Evolutionary conservation across 2,888 invertebrate species (phyloP), one percentile per base, ranked within the genome.

Genomic region (Drosophila emarginata): DNA sequence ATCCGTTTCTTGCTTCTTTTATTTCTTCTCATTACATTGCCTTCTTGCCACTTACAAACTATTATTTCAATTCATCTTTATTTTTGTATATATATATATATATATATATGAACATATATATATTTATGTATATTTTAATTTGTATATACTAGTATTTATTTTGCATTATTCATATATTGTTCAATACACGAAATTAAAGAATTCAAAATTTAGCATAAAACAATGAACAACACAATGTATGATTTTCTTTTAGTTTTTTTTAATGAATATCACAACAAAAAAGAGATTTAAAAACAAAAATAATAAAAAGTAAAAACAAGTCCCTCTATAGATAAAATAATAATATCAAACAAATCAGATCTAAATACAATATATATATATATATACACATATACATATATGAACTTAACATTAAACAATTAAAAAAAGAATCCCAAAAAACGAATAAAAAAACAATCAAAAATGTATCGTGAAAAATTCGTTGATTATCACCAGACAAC

Each of bases 401-500:
- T 37, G 32, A 62, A 81, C 63, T 67, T 59, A 77, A 40, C 18
- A 60, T 57, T 59, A 76, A 71, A 74, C 56, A 78, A 76, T 69
- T 64, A 26, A 51, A 40, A 54, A 37, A n/a, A 21, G 52, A 63
- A 26, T 21, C 28, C 23, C 18, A 51, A 7, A 14, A 23, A 7
- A 12, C n/a, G n/a, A n/a, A 56, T 15, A 40, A 45, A 50, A 60
- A 14, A 28, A 18, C 32, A 14, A 28, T 18, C 23, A n/a, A 11
- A 50, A 14, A 32, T 32, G 28, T 67, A 77, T 75, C 74, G 61
- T 56, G 70, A 77, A 83, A 87, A 87, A 87, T 87, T 87, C 86
- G 89, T 89, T 89, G 88, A 89, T 87, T 89, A 87, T 87, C 87
- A 87, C 89, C 81, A 85, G 83, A 86, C 72, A 83, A 76, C 85